A percentile compares a stretch with the other conserved stretches of the same genome.
Evolutionary conservation across 2,797 vertebrate species (phyloP).

Genomic region (Hoplostethus mediterraneus): DNA sequence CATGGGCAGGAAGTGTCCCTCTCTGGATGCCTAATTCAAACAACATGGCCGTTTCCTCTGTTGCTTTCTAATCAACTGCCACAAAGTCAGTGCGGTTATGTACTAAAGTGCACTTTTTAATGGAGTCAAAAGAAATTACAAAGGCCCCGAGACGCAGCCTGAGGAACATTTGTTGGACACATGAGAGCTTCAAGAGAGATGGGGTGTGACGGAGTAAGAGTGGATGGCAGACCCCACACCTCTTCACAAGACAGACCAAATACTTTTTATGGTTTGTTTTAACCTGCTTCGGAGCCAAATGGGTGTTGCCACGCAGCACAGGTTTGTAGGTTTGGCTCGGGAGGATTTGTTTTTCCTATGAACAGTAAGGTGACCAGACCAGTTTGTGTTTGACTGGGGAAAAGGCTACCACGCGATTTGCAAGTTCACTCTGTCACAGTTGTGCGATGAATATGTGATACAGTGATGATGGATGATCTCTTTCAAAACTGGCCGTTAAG

Average conservation of each 20-base stretch:
- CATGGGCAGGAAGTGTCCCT: slow-evolving; percentile 64
- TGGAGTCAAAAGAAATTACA: slow-evolving; percentile 77
- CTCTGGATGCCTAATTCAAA: slow-evolving; percentile 79
- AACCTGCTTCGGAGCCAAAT: slow-evolving; percentile 10
- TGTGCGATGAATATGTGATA: neutral
- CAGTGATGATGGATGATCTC: slow-evolving; percentile 20
- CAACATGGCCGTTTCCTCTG: slow-evolving; percentile 75
- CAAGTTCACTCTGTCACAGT: slow-evolving; percentile 5
- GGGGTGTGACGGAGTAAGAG: slow-evolving; percentile 25
- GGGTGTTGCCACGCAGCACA: neutral
- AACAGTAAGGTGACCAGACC: slow-evolving; percentile 22
- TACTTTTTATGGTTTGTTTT: slow-evolving; percentile 15
- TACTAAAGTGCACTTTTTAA: slow-evolving; percentile 83
- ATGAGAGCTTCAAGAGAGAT: slow-evolving; percentile 54
- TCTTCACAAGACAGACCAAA: slow-evolving; percentile 32
- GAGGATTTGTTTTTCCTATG: slow-evolving; percentile 24
- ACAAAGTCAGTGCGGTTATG: slow-evolving; percentile 78
- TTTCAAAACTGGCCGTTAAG: neutral
- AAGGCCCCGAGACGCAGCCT: slow-evolving; percentile 58
- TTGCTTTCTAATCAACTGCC: slow-evolving; percentile 83
- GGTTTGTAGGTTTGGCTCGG: slow-evolving; percentile 5
- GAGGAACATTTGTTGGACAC: slow-evolving; percentile 81
- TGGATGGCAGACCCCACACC: slow-evolving; percentile 17
- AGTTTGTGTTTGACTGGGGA: slow-evolving; percentile 35
- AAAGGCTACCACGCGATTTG: slow-evolving; percentile 18